Conservation (phyloP, 2,113 vertebrate species). For the Notechis scutatus region DNA sequence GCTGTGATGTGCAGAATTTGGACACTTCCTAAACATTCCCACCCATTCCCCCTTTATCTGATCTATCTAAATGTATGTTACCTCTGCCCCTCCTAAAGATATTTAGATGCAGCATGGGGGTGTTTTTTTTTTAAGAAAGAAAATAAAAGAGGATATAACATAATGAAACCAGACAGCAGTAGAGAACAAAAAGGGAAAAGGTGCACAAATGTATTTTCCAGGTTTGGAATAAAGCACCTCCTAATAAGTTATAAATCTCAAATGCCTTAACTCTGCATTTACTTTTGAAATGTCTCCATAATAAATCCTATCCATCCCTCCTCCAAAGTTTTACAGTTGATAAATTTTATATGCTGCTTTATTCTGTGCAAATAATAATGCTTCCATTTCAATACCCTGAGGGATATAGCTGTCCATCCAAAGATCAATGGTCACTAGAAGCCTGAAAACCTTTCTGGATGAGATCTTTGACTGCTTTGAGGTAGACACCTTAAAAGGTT, state of each 20-base stretch:
- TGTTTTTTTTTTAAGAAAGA: background rate
- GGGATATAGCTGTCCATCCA: conserved; percentile 51
- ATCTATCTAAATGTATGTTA: conserved; percentile 24
- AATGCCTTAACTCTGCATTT: conserved; percentile 20
- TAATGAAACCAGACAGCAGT: background rate
- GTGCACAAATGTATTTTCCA: conserved; percentile 7
- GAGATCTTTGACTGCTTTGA: conserved; percentile 67
- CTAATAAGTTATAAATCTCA: conserved; percentile 2
- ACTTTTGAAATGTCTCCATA: conserved; percentile 31
- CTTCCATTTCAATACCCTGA: conserved; percentile 61
- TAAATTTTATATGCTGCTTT: conserved; percentile 59
- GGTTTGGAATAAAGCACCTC: conserved; percentile 10
- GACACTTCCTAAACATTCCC: conserved; percentile 38
- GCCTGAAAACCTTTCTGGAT: conserved; percentile 58
- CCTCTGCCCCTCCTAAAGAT: conserved; percentile 35
- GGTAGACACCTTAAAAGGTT: conserved; percentile 63
- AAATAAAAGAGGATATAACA: background rate
- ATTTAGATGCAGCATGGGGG: background rate
- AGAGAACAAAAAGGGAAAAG: background rate
- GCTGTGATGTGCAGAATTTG: conserved; percentile 54
- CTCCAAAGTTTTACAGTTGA: conserved; percentile 52
- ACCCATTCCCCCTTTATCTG: conserved; percentile 31
- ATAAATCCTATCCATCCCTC: conserved; percentile 17
- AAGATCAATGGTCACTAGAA: conserved; percentile 65
- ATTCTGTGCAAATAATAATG: conserved; percentile 64